Base-by-base conservation (phyloP, 2,888 invertebrate species). In the Rotaria magnacalcarata region DNA sequence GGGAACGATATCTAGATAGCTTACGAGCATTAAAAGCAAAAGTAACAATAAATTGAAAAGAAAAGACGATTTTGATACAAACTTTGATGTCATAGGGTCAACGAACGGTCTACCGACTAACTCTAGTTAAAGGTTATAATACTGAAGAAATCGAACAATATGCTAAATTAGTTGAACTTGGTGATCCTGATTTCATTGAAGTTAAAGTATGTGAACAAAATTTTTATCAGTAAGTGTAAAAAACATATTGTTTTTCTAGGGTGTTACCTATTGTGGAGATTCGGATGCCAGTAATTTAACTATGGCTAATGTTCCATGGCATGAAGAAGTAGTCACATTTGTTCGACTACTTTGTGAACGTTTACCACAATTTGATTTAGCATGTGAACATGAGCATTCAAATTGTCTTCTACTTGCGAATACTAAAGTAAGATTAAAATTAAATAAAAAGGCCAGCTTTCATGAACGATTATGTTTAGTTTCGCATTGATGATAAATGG, bases 301-400 rank as follows among this genome's bases (percentile, higher is more conserved):
- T 8, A 93, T 93, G 93, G 91, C 92, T 88, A 93, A 93, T 89
- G 92, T 93, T 4, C 93, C 93, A 0, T 93, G 93, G 93, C 93
- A 93, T 88, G 91, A 92, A 88, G 93, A 93, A 89, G 93, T 93
- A 2, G 90, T 92, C 6, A 88, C 89, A 5, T 93, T 93, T 89
- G 92, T 91, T 21, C 88, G 90, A 87, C 90, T 92, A 87, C 89
- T 93, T 84, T 89, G 89, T 5, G 90, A 90, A n/a, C 88, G 89
- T 34, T 88, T 93, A 54, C 91, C 91, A 11, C 74, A 87, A 41
- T 93, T 93, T 88, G 92, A 91, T 85, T 90, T 93, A 41, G 93
- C 93, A 4, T 92, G 92, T 52, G 93, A 93, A 89, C 93, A 93
- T 89, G 93, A 93, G 88, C 93, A 93, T 89, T 93, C 93, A 19